These are phyloP conservation scores for Drosophila oshimai DNA, from an alignment of 1,140 invertebrate genomes.

Conservation along the genomic window DNA sequence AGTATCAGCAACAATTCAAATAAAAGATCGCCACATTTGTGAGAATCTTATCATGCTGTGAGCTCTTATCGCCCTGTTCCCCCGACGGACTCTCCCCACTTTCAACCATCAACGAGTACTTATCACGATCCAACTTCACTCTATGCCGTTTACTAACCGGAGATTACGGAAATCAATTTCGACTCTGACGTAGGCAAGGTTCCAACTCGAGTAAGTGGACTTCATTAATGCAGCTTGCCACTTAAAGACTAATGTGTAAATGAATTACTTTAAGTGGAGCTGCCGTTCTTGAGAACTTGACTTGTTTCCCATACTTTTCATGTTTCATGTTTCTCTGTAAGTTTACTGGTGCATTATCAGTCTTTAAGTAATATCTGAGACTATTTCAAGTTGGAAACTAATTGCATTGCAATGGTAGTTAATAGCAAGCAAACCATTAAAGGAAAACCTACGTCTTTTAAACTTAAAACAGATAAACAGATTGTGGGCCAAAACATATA, in stretches of 20 bases:
- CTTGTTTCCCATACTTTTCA: too few relatives aligned
- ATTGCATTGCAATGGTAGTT: neutral
- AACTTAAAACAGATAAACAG: too few relatives aligned
- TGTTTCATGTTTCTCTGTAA: too few relatives aligned
- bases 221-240: neutral
- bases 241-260: neutral
- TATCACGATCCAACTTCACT: conserved; percentile 40
- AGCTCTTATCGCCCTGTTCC: conserved; percentile 46
- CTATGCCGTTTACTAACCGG: neutral
- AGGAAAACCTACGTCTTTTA: too few relatives aligned
- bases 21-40: conserved; percentile 36
- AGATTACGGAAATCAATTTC: conserved; percentile 52
- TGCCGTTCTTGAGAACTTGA: neutral
- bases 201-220: conserved; percentile 10
- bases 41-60: conserved; percentile 50
- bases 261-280: neutral
- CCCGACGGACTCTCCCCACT: neutral
- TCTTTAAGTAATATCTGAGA: too few relatives aligned
- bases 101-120: conserved; percentile 3
- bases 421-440: too few relatives aligned
- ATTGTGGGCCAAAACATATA: too few relatives aligned
- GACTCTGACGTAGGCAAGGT: conserved; percentile 21
- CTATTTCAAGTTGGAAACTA: neutral
- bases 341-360: neutral
- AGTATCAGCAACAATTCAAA: conserved; percentile 8